phyloP scores from a whole-genome alignment of 1,140 invertebrate species.

The Eriosoma lanigerum region DNA sequence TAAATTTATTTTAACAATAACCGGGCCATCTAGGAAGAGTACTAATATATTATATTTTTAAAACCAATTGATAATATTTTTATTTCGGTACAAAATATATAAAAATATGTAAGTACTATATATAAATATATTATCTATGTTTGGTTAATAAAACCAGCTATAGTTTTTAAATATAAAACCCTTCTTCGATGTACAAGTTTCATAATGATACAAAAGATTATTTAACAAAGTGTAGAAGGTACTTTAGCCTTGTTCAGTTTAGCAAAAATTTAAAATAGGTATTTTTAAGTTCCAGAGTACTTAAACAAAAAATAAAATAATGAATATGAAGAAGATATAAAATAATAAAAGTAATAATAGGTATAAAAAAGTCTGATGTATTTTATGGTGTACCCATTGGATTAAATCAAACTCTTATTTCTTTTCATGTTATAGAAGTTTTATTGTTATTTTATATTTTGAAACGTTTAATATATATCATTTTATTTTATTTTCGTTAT shows the following conservation, averaged over 20 bases:
- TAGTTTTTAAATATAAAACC: background rate
- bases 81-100: background rate
- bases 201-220: background rate
- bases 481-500: background rate
- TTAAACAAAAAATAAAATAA: slow-evolving; percentile 29
- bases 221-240: slow-evolving; percentile 7
- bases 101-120: background rate
- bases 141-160: background rate
- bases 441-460: background rate
- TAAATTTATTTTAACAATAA: slow-evolving; percentile 85
- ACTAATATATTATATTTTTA: background rate
- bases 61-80: background rate
- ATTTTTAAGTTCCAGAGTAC: background rate
- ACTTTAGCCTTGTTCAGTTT: background rate
- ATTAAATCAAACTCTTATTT: background rate
- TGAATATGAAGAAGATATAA: background rate
- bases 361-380: background rate
- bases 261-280: background rate
- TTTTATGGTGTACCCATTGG: background rate
- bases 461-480: background rate
- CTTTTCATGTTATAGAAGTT: background rate
- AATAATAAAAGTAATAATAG: background rate
- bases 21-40: slow-evolving; percentile 64
- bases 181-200: background rate
- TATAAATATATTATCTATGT: background rate